Base-by-base conservation (phyloP, 2,797 vertebrate genomes). In the Cephalopachus bancanus region DNA sequence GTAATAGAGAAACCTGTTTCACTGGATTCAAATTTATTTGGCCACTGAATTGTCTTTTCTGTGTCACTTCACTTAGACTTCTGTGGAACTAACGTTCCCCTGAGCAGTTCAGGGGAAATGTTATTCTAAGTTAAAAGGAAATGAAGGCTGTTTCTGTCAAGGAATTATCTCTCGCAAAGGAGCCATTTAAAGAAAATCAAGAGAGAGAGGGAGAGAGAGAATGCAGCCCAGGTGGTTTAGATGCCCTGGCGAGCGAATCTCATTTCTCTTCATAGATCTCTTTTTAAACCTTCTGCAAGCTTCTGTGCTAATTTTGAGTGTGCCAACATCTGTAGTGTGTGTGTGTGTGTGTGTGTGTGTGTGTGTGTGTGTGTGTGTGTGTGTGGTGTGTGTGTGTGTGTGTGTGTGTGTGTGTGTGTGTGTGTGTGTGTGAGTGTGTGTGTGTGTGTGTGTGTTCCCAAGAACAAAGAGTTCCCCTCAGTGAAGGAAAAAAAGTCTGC, bases 151-250 rank as follows among this genome's bases (percentile, higher is more conserved):
- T 65, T 85, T 90, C 37, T 79, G 37, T 37, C n/a, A 69, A 88
- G 22, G 28, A 84, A 75, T 94, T 94, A 83, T 67, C n/a, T 75
- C 60, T 94, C 53, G 92, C n/a, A 92, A 83, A 88, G 83, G 64
- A 88, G 16, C 12, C 49, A 55, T 59, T 67, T 93, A 62, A 94
- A 26, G 26, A 81, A 72, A 86, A 87, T n/a, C 30, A 5, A 51
- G 1, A 67, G 49, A 33, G n/a, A 28, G 15, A n/a, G 20, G 10
- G 22, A 24, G 15, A 33, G 19, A 28, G 2, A 75, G 17, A 57
- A 16, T 37, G 30, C 0, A 72, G 26, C 0, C 53, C 62, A 24
- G 24, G 64, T 10, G 6, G 28, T 62, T 75, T 4, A 53, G 30
- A 59, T 33, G 83, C 9, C 26, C 49, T 79, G 24, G 22, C 57